phyloP scores from a whole-genome alignment of 2,888 invertebrate genomes.

The Caenorhabditis sp. region DNA sequence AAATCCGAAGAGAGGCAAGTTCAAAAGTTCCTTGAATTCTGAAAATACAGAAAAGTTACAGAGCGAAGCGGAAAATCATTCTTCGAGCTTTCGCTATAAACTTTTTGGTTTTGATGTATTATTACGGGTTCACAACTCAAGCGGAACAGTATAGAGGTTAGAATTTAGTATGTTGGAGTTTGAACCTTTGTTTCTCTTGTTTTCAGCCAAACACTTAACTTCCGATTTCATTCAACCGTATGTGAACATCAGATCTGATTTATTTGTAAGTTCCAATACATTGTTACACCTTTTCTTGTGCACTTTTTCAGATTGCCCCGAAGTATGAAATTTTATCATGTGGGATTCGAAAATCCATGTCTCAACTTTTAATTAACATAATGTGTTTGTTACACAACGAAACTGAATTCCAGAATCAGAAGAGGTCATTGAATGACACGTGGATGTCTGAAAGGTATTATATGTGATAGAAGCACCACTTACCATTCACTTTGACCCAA shows the following conservation, averaged over 20 bases:
- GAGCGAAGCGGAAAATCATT: slow-evolving; percentile 23
- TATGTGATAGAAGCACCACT: too few species aligned
- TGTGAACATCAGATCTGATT: slow-evolving; percentile 47
- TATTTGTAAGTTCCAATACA: slow-evolving; percentile 21
- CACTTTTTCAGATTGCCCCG: slow-evolving; percentile 41
- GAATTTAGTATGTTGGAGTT: too few species aligned
- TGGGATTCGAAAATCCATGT: slow-evolving; percentile 49
- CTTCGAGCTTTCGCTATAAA: slow-evolving; percentile 32
- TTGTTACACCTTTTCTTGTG: too few species aligned
- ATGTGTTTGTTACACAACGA: slow-evolving; percentile 50
- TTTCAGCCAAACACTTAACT: neutral
- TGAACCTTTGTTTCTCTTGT: neutral
- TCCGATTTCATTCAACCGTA: slow-evolving; percentile 41
- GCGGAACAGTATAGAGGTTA: slow-evolving; percentile 13
- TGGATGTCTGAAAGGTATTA: slow-evolving; percentile 49
- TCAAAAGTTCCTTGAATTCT: neutral
- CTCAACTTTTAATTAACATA: slow-evolving; percentile 48
- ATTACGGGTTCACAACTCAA: slow-evolving; percentile 22
- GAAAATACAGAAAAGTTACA: slow-evolving; percentile 15
- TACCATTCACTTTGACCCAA: too few species aligned
- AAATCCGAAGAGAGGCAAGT: slow-evolving; percentile 11
- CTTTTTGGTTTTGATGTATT: slow-evolving; percentile 33
- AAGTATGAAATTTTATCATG: slow-evolving; percentile 43
- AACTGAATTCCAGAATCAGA: slow-evolving; percentile 34
- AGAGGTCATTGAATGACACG: slow-evolving; percentile 53